Evolutionary conservation across 2,888 invertebrate genomes (phyloP), one percentile per base, ranked within the genome.

Genomic region (Ephialtes manifestator): DNA sequence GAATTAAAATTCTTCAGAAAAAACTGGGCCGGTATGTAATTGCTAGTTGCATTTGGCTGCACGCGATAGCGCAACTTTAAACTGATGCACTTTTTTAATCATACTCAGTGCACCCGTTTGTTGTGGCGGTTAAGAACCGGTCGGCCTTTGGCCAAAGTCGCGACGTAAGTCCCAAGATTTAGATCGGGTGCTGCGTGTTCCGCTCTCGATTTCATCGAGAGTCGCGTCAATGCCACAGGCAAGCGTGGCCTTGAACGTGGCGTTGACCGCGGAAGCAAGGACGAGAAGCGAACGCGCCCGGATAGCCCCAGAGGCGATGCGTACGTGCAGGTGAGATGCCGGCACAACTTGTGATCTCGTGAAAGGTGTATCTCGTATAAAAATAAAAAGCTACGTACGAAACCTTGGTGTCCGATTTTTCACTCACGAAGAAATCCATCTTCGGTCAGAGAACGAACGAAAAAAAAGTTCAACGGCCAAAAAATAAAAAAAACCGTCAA

Each of bases 181-280:
- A 79, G 67, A 82, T 67, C 71, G 53, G 71, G 39, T 58, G 43
- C 46, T 31, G 39, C 58, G 53, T 63, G 48, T 79, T 79, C 75
- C 58, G 71, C 75, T 85, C 82, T 85, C 76, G 67, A 76, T 85
- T 85, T 85, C 79, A 48, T 46, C 48, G 65, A 20, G 65, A 65
- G 20, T 18, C 53, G 71, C 65, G 70, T 35, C 28, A 10, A 39
- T 39, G 39, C 18, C 46, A 67, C 48, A 39, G 10, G 8, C 10
- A n/a, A 15, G 35, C 46, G 78, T 65, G 79, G 51, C 82, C 85
- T 85, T 85, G 85, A 82, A 81, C 48, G 72, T 79, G 85, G 67
- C 79, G 82, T 85, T 85, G 85, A 85, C 85, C 85, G 85, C 85
- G 85, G 85, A 85, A 85, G 79, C 85, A 79, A 85, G 82, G 79